Evolutionary conservation across 2,888 invertebrate species (phyloP).

Genomic region (Drosophila multiciliata): DNA sequence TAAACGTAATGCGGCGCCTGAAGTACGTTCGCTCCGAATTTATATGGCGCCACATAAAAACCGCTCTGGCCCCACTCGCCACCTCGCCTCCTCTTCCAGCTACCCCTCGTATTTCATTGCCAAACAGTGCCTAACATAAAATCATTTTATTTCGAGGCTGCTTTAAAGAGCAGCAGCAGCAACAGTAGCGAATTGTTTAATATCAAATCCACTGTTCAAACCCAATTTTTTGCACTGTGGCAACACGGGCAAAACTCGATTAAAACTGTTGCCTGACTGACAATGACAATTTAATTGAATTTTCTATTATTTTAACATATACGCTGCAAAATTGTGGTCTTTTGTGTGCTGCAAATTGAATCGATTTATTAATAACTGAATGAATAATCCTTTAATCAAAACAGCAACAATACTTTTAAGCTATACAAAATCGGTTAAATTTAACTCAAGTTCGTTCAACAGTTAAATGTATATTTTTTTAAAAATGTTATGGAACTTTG

Average conservation of each 20-base stretch:
- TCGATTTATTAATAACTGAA: background rate
- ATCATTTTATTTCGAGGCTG: constrained; percentile 64
- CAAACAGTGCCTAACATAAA: constrained; percentile 67
- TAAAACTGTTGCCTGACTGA: constrained; percentile 2
- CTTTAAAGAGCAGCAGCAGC: constrained; percentile 56
- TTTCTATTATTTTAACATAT: constrained; percentile 8
- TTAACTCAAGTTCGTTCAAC: background rate
- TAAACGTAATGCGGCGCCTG: constrained; percentile 76
- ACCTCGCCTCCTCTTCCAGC: background rate
- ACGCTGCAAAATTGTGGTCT: background rate
- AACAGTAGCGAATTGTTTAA: constrained; percentile 54
- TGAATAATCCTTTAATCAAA: background rate
- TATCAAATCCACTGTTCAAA: constrained; percentile 12
- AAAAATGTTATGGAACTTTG: background rate
- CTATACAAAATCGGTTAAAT: background rate
- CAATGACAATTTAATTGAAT: constrained; percentile 40
- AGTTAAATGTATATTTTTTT: background rate
- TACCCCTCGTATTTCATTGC: constrained; percentile 58
- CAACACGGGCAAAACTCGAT: background rate
- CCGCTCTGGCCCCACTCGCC: constrained; percentile 10
- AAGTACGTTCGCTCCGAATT: constrained; percentile 70
- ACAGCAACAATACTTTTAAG: background rate
- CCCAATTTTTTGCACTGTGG: constrained; percentile 39
- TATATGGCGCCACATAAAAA: constrained; percentile 77
- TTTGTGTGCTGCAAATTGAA: background rate